These are phyloP conservation scores for Seriola quinqueradiata DNA, from an alignment of 2,113 vertebrate species.

Conservation along the genomic window DNA sequence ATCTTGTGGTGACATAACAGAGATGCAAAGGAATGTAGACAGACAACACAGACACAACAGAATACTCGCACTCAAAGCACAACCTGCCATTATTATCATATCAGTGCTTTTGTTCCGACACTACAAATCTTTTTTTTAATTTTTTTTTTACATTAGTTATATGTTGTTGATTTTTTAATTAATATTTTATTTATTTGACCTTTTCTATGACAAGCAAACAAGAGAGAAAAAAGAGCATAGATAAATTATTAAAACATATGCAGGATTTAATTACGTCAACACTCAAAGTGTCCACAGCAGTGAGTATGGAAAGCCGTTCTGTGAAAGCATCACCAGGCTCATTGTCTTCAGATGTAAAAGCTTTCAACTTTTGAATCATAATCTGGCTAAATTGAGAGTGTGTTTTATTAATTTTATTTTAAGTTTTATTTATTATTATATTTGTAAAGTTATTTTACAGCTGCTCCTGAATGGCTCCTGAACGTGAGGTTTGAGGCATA, in stretches of 20 bases:
- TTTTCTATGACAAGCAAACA: neutral
- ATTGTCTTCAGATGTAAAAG: too few species aligned
- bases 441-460: too few species aligned
- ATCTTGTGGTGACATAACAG: slow-evolving; percentile 10
- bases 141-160: neutral
- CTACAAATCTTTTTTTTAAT: neutral
- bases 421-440: too few species aligned
- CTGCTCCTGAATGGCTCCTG: too few species aligned
- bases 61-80: neutral
- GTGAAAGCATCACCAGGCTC: too few species aligned
- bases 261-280: neutral
- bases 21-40: slow-evolving; percentile 39
- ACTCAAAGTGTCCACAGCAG: too few species aligned
- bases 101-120: neutral
- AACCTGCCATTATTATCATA: neutral
- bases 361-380: too few species aligned
- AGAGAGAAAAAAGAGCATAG: neutral
- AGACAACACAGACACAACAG: neutral
- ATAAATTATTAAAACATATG: neutral
- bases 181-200: neutral
- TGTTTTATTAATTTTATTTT: too few species aligned
- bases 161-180: neutral
- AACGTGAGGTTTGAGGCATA: too few species aligned
- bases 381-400: too few species aligned
- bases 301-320: too few species aligned